Base-by-base conservation (phyloP, 2,888 invertebrate genomes). In the Lithophane socia region DNA sequence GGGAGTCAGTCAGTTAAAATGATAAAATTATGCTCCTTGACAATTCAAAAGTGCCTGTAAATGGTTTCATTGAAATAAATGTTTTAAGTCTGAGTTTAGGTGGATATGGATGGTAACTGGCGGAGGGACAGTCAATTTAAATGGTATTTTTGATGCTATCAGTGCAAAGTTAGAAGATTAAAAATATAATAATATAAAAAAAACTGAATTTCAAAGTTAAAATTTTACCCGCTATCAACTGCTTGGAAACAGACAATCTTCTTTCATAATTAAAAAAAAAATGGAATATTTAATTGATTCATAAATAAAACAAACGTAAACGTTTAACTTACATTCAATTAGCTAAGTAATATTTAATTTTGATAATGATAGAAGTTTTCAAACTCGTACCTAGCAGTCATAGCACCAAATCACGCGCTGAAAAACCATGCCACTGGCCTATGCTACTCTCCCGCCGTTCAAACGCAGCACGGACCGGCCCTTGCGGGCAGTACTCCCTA, bases 401-500 rank as follows among this genome's bases (percentile, higher is more conserved):
- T 4, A 13, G 0, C 3, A 65, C 12, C 13, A 49, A 66, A 9
- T 1, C 5, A n/a, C 29, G 7, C 16, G 42, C n/a, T 44, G 3
- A 16, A 74, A 74, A 79, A 66, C 49, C 49, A 42, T 4, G n/a
- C 47, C 18, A 80, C 85, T 82, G 42, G 52, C 68, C 66, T n/a
- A 12, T 12, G 37, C 29, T 16, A 75, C 79, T 84, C 44, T 80
- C 65, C 66, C 54, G 58, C 60, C 76, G 83, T 92, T 83, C 88
- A 92, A 96, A 96, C 94, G 93, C 83, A 87, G 94, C 96, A 93
- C 90, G 66, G 88, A 90, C 90, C 94, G 91, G 92, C 92, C 96
- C 96, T 96, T 96, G 95, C 96, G 96, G 96, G 91, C 96, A 95
- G 95, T 95, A 91, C 95, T 92, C 96, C 96, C 96, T 94, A 91